Conservation (phyloP, 1,140 invertebrate species). For the Lucilia cuprina region DNA sequence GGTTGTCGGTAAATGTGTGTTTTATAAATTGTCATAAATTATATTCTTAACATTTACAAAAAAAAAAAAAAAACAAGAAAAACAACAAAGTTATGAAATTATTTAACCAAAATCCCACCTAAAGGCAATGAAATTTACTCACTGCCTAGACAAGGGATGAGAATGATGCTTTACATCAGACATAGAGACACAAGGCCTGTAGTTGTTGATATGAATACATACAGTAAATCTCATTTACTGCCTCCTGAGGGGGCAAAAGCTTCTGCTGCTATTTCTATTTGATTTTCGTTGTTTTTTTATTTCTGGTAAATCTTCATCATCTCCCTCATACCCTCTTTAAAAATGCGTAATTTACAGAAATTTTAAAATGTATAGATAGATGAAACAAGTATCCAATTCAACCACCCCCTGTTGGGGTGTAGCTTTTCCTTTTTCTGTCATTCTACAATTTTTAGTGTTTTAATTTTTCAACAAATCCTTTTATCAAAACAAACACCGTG, state of each 20-base stretch:
- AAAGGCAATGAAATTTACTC: neutral
- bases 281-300: neutral
- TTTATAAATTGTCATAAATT: conserved; percentile 12
- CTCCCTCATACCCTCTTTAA: neutral
- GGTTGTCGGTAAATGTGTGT: neutral
- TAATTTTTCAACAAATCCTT: conserved; percentile 25
- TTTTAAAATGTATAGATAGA: neutral
- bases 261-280: neutral
- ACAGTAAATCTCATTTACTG: neutral
- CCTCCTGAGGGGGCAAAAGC: neutral
- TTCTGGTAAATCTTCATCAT: neutral
- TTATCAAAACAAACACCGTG: conserved; percentile 29
- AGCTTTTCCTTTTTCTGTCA: neutral
- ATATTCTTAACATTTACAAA: neutral
- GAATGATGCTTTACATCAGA: neutral
- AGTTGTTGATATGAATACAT: neutral
- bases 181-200: neutral
- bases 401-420: neutral
- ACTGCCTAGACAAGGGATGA: neutral
- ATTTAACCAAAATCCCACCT: conserved; percentile 9
- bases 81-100: conserved; percentile 7
- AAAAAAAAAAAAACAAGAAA: neutral
- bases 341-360: neutral
- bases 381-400: neutral
- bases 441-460: conserved; percentile 8